Conservation (phyloP, 2,888 invertebrate species). For the Troilus luridus region DNA sequence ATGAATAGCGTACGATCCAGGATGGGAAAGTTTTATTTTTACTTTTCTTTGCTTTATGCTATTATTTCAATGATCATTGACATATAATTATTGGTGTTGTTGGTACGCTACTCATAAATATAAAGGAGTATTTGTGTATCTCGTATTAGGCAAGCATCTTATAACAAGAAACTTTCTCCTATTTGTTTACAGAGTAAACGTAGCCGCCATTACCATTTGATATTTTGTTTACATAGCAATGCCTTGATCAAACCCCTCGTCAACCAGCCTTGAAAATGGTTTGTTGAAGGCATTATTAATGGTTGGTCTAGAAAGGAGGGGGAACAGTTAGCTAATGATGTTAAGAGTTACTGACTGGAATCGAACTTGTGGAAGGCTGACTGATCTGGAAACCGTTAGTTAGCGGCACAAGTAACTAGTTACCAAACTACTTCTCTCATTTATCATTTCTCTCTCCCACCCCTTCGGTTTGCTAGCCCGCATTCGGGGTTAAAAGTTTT, state of each 20-base stretch:
- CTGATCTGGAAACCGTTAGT: slow-evolving; percentile 21
- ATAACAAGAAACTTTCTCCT: too few relatives aligned
- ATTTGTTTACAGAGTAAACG: background rate
- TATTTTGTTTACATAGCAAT: background rate
- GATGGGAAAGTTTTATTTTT: too few relatives aligned
- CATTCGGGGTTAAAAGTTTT: slow-evolving; percentile 12
- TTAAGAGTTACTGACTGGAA: slow-evolving; percentile 40
- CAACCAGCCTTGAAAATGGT: slow-evolving; percentile 17
- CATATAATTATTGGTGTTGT: too few relatives aligned
- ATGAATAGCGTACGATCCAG: too few relatives aligned
- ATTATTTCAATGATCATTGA: too few relatives aligned
- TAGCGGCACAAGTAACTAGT: slow-evolving; percentile 41
- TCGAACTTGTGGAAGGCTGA: slow-evolving; percentile 36
- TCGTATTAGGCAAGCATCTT: too few relatives aligned
- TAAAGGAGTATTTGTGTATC: too few relatives aligned
- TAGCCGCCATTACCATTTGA: background rate
- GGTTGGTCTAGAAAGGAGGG: slow-evolving; percentile 3
- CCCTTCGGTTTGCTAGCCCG: slow-evolving; percentile 8
- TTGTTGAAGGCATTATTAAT: slow-evolving; percentile 25
- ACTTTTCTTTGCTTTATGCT: too few relatives aligned
- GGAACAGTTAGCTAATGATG: slow-evolving; percentile 40
- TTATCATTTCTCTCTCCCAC: slow-evolving; percentile 18
- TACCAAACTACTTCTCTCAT: slow-evolving; percentile 43
- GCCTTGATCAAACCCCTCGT: background rate
- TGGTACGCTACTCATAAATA: too few relatives aligned